phyloP scores from a whole-genome alignment of 2,888 invertebrate species.

The Myathropa florea region DNA sequence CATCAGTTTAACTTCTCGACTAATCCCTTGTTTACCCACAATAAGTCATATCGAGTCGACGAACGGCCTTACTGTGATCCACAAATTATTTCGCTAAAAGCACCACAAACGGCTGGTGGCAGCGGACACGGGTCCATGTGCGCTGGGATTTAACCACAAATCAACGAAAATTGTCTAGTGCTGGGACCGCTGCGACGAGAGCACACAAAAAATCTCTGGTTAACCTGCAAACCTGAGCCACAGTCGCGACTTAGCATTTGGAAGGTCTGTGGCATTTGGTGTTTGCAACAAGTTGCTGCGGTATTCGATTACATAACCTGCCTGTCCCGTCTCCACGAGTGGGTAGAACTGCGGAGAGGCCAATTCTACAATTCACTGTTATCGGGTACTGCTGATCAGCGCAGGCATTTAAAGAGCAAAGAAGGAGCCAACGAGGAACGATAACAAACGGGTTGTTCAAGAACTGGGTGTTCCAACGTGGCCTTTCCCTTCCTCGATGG shows the following conservation, averaged over 20 bases:
- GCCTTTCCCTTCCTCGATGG: conserved; percentile 55
- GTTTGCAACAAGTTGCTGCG: conserved; percentile 54
- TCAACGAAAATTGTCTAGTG: conserved; percentile 24
- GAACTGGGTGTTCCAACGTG: conserved; percentile 66
- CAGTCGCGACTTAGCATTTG: conserved; percentile 50
- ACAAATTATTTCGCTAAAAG: conserved; percentile 17
- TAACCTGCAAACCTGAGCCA: conserved; percentile 32
- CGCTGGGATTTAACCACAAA: conserved; percentile 37
- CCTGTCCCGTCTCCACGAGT: conserved; percentile 18
- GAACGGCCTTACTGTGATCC: conserved; percentile 11
- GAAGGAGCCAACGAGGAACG: conserved; percentile 33
- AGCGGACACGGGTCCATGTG: not conserved
- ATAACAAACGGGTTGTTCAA: conserved; percentile 63
- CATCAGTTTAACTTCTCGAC: conserved; percentile 49
- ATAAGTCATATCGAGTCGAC: conserved; percentile 11
- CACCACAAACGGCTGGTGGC: not conserved
- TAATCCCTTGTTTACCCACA: conserved; percentile 27
- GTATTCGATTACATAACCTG: conserved; percentile 64
- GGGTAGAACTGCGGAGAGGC: conserved; percentile 42
- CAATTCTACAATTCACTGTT: conserved; percentile 69
- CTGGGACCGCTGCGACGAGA: conserved; percentile 13
- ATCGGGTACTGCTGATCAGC: conserved; percentile 61
- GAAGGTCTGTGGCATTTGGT: conserved; percentile 66
- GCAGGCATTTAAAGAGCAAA: conserved; percentile 49
- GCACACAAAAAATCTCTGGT: not conserved